Conservation (phyloP, 2,888 invertebrate species). For the Nomada ferruginata region DNA sequence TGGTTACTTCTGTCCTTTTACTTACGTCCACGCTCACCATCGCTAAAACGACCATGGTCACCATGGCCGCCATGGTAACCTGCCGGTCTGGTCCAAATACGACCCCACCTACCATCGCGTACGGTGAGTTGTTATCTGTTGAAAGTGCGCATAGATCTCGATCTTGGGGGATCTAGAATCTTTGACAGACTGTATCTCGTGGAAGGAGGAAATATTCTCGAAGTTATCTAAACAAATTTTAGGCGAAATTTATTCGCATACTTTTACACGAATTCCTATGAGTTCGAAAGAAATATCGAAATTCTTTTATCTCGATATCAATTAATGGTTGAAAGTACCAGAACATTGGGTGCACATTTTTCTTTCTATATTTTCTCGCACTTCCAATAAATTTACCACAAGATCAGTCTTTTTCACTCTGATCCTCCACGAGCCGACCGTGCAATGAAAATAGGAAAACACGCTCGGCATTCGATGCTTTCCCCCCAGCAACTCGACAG, state of each 20-base stretch:
- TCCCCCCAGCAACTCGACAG: slow-evolving; percentile 18
- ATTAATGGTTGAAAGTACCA: neutral
- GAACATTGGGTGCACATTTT: neutral
- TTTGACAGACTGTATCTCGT: too few species aligned
- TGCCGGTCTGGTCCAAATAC: slow-evolving; percentile 78
- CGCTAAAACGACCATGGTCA: slow-evolving; percentile 72
- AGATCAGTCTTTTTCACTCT: slow-evolving; percentile 21
- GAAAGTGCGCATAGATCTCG: slow-evolving; percentile 65
- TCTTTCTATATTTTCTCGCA: too few species aligned
- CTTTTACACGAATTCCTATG: too few species aligned
- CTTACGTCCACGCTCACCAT: slow-evolving; percentile 78
- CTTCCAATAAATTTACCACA: too few species aligned
- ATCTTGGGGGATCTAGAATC: slow-evolving; percentile 46
- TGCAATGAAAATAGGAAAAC: slow-evolving; percentile 58
- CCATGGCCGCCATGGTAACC: slow-evolving; percentile 76
- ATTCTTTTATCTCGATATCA: too few species aligned
- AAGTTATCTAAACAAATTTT: too few species aligned
- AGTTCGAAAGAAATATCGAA: too few species aligned
- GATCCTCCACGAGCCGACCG: slow-evolving; percentile 62
- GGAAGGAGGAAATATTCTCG: too few species aligned
- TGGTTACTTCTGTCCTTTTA: slow-evolving; percentile 84
- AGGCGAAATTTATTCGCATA: too few species aligned
- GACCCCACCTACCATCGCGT: slow-evolving; percentile 82
- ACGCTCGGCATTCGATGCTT: slow-evolving; percentile 57
- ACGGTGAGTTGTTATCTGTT: slow-evolving; percentile 82